Conservation (phyloP, 2,113 vertebrate genomes). For the Paradoxurus hermaphroditus region DNA sequence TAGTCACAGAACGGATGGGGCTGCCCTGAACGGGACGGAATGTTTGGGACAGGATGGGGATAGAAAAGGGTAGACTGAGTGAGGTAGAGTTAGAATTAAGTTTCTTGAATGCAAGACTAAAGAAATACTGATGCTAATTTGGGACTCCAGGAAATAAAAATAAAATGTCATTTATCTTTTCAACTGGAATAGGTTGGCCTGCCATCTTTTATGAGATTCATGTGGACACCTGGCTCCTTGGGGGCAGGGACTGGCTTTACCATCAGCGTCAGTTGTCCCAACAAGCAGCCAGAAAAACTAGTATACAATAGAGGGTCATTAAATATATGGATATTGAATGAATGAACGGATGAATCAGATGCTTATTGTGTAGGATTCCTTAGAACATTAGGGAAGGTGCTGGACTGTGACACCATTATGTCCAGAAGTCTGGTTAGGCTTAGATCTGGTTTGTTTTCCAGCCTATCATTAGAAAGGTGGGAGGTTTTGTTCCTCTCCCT, state of each 20-base stretch:
- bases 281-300: neutral
- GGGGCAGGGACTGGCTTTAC: neutral
- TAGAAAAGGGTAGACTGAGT: neutral
- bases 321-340: neutral
- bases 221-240: neutral
- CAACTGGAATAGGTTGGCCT: neutral
- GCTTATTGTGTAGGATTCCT: neutral
- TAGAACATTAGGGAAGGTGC: neutral
- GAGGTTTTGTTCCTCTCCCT: neutral
- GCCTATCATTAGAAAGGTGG: neutral
- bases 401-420: neutral
- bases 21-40: neutral
- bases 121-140: neutral
- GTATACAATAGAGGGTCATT: neutral
- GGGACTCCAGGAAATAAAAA: neutral
- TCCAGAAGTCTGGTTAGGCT: neutral
- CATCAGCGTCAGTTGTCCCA: neutral
- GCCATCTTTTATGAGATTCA: neutral
- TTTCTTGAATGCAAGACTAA: neutral
- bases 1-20: neutral
- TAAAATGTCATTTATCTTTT: neutral
- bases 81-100: neutral
- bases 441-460: slow-evolving; percentile 20
- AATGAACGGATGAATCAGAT: neutral
- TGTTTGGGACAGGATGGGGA: neutral